phyloP scores from a whole-genome alignment of 2,888 invertebrate species.

The Hirtodrosophila trivittata region DNA sequence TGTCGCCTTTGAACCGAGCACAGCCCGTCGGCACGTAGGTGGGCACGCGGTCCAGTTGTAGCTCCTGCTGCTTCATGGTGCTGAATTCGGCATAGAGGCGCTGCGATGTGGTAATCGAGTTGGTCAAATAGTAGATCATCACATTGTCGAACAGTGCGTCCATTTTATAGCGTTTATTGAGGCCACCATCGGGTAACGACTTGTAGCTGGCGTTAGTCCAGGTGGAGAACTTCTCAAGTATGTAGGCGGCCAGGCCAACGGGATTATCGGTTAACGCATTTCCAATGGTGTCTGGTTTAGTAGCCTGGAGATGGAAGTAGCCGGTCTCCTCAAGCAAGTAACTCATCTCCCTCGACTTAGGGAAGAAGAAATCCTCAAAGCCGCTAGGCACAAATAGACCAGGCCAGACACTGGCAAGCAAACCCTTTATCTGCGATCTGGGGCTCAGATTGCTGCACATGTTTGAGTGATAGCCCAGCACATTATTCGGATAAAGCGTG shows the following conservation, averaged over 20 bases:
- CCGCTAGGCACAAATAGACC: slow-evolving; percentile 85
- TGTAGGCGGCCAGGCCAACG: slow-evolving; percentile 93
- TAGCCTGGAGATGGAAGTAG: slow-evolving; percentile 91
- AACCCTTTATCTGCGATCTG: slow-evolving; percentile 79
- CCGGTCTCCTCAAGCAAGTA: slow-evolving; percentile 85
- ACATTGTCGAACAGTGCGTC: slow-evolving; percentile 88
- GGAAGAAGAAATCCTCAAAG: slow-evolving; percentile 84
- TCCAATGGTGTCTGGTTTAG: slow-evolving; percentile 95
- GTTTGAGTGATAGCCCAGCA: slow-evolving; percentile 87
- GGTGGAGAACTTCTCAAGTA: slow-evolving; percentile 93
- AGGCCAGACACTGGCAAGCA: slow-evolving; percentile 86
- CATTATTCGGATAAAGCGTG: slow-evolving; percentile 86
- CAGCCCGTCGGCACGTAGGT: slow-evolving; percentile 89
- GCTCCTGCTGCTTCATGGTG: slow-evolving; percentile 51
- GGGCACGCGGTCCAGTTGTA: slow-evolving; percentile 85
- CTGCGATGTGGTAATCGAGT: slow-evolving; percentile 89
- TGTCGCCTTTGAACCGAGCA: slow-evolving; percentile 89
- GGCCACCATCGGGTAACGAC: slow-evolving; percentile 87
- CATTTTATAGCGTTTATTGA: slow-evolving; percentile 85
- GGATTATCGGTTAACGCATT: slow-evolving; percentile 85
- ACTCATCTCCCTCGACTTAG: slow-evolving; percentile 75
- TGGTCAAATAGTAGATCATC: slow-evolving; percentile 91
- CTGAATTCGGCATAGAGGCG: slow-evolving; percentile 88
- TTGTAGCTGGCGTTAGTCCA: slow-evolving; percentile 87
- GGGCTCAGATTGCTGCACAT: slow-evolving; percentile 84